Evolutionary conservation across 2,888 invertebrate species (phyloP).

Genomic region (Ernsta delagoae): DNA sequence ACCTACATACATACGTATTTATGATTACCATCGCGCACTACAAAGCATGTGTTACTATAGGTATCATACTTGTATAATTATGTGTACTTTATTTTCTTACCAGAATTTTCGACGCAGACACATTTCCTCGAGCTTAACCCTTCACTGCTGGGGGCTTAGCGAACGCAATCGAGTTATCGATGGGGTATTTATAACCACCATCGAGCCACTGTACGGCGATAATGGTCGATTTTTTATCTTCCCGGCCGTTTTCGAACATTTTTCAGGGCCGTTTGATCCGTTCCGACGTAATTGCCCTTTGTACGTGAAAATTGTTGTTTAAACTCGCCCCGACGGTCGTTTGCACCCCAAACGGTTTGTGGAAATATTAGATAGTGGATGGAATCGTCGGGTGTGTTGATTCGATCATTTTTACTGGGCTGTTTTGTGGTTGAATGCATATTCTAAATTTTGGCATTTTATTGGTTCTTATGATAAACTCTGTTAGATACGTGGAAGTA

Average conservation of each 20-base stretch:
- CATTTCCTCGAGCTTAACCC: slow-evolving; percentile 4
- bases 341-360: slow-evolving; percentile 44
- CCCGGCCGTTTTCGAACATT: slow-evolving; percentile 43
- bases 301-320: slow-evolving; percentile 51
- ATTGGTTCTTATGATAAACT: too few species aligned
- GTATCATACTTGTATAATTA: too few species aligned
- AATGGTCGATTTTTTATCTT: slow-evolving; percentile 48
- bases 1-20: too few species aligned
- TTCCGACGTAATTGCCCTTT: slow-evolving; percentile 53
- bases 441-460: too few species aligned
- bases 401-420: background rate
- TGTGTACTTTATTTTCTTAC: background rate
- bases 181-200: slow-evolving; percentile 28
- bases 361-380: slow-evolving; percentile 35
- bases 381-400: slow-evolving; percentile 21
- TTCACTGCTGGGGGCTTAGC: slow-evolving; percentile 2
- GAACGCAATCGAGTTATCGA: slow-evolving; percentile 8
- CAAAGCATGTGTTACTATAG: too few species aligned
- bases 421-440: background rate
- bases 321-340: slow-evolving; percentile 44
- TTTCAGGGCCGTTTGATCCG: slow-evolving; percentile 51
- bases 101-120: background rate
- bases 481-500: too few species aligned
- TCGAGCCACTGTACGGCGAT: slow-evolving; percentile 36
- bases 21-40: too few species aligned